Percentiles rank a stretch among this genome's conserved stretches.
Evolutionary conservation across 2,797 vertebrate genomes (phyloP).

Genomic region (Numenius phaeopus): DNA sequence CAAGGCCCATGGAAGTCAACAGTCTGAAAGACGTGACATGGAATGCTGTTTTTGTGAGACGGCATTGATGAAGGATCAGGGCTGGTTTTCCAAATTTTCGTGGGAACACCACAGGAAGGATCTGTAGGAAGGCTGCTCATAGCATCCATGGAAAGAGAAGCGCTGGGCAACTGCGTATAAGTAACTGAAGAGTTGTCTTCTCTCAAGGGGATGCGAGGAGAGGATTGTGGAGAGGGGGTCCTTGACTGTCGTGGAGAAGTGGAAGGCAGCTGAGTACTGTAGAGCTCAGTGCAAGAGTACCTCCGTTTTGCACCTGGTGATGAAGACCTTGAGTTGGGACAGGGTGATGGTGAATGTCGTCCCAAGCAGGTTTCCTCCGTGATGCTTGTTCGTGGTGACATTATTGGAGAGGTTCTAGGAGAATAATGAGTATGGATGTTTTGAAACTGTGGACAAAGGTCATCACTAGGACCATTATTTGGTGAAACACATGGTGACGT

Average conservation of each 20-base stretch:
- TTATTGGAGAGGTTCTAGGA: conserved; percentile 96
- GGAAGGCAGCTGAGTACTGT: conserved; percentile 84
- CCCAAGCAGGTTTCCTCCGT: conserved; percentile 90
- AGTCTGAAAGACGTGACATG: conserved; percentile 83
- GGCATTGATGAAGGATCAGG: conserved; percentile 86
- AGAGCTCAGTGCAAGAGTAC: conserved; percentile 89
- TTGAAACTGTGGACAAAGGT: conserved; percentile 96
- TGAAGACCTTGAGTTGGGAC: conserved; percentile 91
- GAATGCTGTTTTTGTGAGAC: conserved; percentile 83
- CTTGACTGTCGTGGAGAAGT: conserved; percentile 89
- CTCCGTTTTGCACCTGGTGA: conserved; percentile 96
- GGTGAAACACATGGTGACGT: conserved; percentile 98
- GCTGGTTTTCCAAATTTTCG: conserved; percentile 92
- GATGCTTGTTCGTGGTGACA: conserved; percentile 91
- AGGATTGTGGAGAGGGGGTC: conserved; percentile 91
- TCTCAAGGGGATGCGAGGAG: conserved; percentile 73
- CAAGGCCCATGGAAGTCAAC: conserved; percentile 88
- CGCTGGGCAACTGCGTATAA: conserved; percentile 75
- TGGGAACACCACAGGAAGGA: conserved; percentile 87
- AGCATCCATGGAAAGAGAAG: conserved; percentile 83
- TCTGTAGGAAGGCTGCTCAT: conserved; percentile 85
- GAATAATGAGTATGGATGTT: conserved; percentile 96
- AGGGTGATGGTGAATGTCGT: conserved; percentile 90
- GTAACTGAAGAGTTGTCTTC: conserved; percentile 81
- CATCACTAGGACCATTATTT: conserved; percentile 90